Evolutionary conservation across 2,113 vertebrate genomes (phyloP), one percentile per base, ranked within the genome.

Genomic region (Martes martes): DNA sequence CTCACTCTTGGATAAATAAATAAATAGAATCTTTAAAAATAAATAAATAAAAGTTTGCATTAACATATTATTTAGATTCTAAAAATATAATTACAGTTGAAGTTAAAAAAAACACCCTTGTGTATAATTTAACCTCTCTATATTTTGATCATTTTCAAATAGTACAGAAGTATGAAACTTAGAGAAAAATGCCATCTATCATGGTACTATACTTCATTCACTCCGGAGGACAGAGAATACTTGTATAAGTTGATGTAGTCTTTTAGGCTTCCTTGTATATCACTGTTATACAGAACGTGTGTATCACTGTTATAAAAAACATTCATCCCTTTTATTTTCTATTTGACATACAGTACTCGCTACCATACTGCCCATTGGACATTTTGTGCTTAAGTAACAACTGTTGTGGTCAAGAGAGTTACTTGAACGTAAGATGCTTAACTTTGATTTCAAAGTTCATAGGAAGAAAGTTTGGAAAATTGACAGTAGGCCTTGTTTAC

Each of bases 41-140:
- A 61, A 61, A 59, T 59, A 57, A 55, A 57, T 95, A 92, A 85
- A 94, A 94, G 65, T 79, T n/a, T 52, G 19, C n/a, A 95, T 98
- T 96, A 97, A 73, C 93, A 95, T 97, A 69, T 50, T 94, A 98
- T 79, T 97, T 98, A 97, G 55, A 97, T 84, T 91, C 80, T 97
- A 85, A 96, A 98, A 98, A 89, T 97, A 69, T 96, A 94, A 87
- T 85, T 97, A 76, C 57, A 89, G 80, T 93, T 97, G 82, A 86
- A 95, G 73, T 86, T 57, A 52, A 39, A 57, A 45, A 18, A 79
- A 18, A 31, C 23, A 50, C 7, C 10, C 94, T 93, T 95, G 24
- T 73, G 71, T 95, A n/a, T 57, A 69, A 6, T 96, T 95, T 97
- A 95, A 95, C 83, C 18, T 81, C 55, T 92, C 82, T 61, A 0